Evolutionary conservation across 2,113 vertebrate genomes (phyloP).

Genomic region (Corapipo altera): DNA sequence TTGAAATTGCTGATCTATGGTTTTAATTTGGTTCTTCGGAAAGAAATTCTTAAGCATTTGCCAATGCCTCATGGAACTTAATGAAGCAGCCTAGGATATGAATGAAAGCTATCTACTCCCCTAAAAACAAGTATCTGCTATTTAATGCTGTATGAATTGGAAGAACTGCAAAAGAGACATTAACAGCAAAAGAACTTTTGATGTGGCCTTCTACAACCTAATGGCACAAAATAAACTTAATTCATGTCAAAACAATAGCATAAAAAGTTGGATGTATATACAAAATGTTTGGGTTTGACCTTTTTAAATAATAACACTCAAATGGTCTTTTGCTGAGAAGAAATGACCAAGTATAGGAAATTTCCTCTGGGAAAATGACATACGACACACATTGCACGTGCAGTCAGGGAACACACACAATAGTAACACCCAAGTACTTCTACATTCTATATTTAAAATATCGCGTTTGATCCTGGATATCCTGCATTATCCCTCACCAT

Average conservation of each 20-base stretch:
- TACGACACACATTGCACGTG: background rate
- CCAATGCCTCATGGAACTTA: background rate
- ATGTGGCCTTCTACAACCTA: background rate
- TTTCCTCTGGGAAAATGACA: slow-evolving; percentile 3
- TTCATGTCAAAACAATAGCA: slow-evolving; percentile 26
- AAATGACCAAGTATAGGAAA: background rate
- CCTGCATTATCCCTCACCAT: background rate
- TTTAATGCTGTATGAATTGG: background rate
- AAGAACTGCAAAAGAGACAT: background rate
- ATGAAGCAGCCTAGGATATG: background rate
- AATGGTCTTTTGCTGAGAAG: background rate
- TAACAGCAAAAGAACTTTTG: background rate
- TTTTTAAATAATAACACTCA: slow-evolving; percentile 9
- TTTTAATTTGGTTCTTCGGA: background rate
- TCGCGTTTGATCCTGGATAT: slow-evolving; percentile 20
- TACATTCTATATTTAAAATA: slow-evolving; percentile 29
- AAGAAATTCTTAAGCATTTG: background rate
- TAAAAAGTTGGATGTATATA: background rate
- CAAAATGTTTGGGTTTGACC: background rate
- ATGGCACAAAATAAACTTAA: background rate
- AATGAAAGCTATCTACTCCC: background rate
- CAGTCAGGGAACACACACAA: background rate
- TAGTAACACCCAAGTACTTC: background rate
- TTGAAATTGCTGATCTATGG: background rate
- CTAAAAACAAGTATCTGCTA: background rate